Conservation (phyloP, 2,113 vertebrate species). For the Microcebus griseorufus region DNA sequence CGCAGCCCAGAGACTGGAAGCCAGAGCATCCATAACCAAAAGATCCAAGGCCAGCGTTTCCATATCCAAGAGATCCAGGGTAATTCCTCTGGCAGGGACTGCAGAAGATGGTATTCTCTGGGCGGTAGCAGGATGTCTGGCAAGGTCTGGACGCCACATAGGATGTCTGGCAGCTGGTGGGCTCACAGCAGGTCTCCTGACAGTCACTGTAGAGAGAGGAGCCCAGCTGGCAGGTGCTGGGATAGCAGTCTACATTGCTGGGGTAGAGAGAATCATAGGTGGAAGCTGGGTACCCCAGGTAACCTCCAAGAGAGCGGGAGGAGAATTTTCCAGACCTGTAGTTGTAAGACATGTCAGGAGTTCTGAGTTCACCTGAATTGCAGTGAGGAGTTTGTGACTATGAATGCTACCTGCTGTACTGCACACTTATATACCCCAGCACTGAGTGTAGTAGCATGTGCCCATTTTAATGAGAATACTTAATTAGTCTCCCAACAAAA, state of each 20-base stretch:
- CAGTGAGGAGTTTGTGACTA: neutral
- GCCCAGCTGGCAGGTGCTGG: neutral
- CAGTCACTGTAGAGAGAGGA: neutral
- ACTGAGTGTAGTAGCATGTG: neutral
- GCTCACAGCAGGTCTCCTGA: neutral
- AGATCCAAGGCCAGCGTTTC: neutral
- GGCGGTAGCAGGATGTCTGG: neutral
- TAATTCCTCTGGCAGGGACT: neutral
- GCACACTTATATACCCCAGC: conserved; percentile 12
- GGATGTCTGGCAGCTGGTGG: neutral
- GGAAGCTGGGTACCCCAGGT: neutral
- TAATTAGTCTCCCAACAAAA: conserved; percentile 44
- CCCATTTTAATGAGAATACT: conserved; percentile 24
- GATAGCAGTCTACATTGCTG: neutral
- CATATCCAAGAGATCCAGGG: neutral
- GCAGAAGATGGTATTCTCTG: neutral
- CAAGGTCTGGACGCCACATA: neutral
- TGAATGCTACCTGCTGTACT: neutral
- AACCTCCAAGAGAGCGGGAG: neutral
- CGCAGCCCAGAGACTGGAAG: neutral
- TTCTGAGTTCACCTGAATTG: neutral
- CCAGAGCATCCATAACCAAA: neutral
- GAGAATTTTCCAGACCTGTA: conserved; percentile 24
- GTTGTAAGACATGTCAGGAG: conserved; percentile 23
- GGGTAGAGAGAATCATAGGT: neutral